Conservation (phyloP, 2,888 invertebrate genomes). For the Drosophila longiperda region DNA sequence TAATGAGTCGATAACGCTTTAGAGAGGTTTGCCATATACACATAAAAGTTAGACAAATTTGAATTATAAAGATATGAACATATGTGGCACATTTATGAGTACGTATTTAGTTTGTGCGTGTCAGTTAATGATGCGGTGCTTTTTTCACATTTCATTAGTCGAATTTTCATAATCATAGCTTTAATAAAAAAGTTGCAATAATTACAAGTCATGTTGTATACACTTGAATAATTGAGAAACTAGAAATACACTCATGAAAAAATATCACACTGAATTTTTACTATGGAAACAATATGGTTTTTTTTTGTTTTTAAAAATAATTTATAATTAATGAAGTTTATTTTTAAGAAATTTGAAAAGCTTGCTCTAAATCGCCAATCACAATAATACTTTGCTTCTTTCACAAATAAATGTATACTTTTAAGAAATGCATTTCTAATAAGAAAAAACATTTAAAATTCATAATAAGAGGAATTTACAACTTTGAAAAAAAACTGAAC, state of each 20-base stretch:
- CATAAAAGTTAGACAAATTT: slow-evolving; percentile 6
- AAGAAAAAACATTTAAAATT: too few species aligned
- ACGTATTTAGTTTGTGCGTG: slow-evolving; percentile 10
- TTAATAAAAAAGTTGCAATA: slow-evolving; percentile 5
- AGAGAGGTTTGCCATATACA: slow-evolving; percentile 7
- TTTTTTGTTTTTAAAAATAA: background rate
- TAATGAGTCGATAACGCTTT: slow-evolving; percentile 27
- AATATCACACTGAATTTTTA: background rate
- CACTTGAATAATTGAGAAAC: background rate
- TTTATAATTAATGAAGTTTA: background rate
- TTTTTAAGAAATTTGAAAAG: background rate
- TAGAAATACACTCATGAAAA: background rate
- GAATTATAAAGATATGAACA: slow-evolving; percentile 17
- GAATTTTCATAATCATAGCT: slow-evolving; percentile 17
- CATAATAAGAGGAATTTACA: background rate
- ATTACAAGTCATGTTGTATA: slow-evolving; percentile 10
- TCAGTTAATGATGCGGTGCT: slow-evolving; percentile 44
- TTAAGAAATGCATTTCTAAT: background rate
- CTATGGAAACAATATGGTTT: too few species aligned
- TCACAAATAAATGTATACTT: background rate
- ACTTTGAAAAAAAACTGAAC: too few species aligned
- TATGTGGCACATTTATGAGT: background rate
- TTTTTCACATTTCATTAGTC: slow-evolving; percentile 28
- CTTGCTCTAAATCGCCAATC: too few species aligned
- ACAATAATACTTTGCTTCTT: too few species aligned